These are phyloP conservation scores for Ibidorhyncha struthersii DNA, from an alignment of 2,113 vertebrate genomes.

Conservation along the genomic window DNA sequence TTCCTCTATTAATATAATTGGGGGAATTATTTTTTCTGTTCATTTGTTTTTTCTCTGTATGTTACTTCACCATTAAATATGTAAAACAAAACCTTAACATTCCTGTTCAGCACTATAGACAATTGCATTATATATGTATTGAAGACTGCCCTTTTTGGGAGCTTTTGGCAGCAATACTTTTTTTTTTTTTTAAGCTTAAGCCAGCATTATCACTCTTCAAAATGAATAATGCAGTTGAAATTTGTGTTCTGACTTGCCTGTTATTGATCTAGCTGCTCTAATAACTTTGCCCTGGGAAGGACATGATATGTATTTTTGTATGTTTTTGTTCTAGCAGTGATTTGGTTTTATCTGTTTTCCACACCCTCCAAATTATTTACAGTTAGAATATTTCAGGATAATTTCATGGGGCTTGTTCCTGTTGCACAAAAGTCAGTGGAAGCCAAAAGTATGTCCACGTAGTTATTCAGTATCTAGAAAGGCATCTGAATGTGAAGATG, in stretches of 20 bases:
- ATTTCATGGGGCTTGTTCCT: not conserved
- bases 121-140: not conserved
- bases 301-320: not conserved
- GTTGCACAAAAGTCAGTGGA: not conserved
- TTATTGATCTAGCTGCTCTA: not conserved
- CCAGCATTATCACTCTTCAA: not conserved
- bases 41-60: not conserved
- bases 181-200: not conserved
- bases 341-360: not conserved
- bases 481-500: too few relatives aligned
- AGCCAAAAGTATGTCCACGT: not conserved
- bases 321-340: not conserved
- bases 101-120: not conserved
- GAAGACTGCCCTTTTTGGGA: not conserved
- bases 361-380: not conserved
- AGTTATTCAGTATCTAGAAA: not conserved
- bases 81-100: not conserved
- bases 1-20: not conserved
- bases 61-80: not conserved
- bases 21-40: rapidly evolving
- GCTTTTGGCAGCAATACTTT: not conserved
- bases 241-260: not conserved
- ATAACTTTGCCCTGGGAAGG: not conserved
- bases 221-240: not conserved
- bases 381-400: not conserved